These are phyloP conservation scores for Pipa parva DNA, from an alignment of 2,113 vertebrate genomes.

Conservation along the genomic window DNA sequence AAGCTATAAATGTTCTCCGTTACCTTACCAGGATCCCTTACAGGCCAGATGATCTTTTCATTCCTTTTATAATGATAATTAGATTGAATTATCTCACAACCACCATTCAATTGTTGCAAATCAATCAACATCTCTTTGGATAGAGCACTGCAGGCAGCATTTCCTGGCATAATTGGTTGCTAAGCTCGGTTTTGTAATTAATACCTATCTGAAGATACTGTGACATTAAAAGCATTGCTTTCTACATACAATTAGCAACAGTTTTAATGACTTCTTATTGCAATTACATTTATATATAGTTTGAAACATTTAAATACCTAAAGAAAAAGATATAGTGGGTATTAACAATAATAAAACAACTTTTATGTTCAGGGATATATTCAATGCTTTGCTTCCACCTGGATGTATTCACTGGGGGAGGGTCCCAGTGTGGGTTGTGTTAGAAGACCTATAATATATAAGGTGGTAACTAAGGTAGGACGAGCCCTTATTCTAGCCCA, in stretches of 20 bases:
- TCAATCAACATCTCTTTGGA: conserved; percentile 55
- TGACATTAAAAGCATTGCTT: conserved; percentile 35
- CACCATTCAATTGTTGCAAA: conserved; percentile 52
- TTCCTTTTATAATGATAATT: conserved; percentile 24
- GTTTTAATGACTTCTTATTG: not conserved
- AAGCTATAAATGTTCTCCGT: not conserved
- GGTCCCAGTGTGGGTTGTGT: too few relatives aligned
- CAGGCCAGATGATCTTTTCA: conserved; percentile 5
- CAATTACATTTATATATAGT: not conserved
- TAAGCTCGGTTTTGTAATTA: conserved; percentile 50
- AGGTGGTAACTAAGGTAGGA: too few relatives aligned
- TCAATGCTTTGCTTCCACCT: too few relatives aligned
- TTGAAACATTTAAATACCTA: too few relatives aligned
- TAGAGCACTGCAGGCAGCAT: conserved; percentile 44
- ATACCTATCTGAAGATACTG: conserved; percentile 49
- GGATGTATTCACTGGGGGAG: too few relatives aligned
- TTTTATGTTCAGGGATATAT: too few relatives aligned
- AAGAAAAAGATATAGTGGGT: too few relatives aligned
- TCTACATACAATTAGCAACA: conserved; percentile 20
- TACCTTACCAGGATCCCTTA: conserved; percentile 14
- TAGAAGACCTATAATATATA: too few relatives aligned
- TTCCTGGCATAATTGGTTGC: conserved; percentile 49
- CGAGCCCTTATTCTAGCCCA: too few relatives aligned
- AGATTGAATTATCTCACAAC: conserved; percentile 51
- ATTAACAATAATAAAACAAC: too few relatives aligned